Evolutionary conservation across 2,797 vertebrate species (phyloP).

Genomic region (Pseudopleuronectes americanus): DNA sequence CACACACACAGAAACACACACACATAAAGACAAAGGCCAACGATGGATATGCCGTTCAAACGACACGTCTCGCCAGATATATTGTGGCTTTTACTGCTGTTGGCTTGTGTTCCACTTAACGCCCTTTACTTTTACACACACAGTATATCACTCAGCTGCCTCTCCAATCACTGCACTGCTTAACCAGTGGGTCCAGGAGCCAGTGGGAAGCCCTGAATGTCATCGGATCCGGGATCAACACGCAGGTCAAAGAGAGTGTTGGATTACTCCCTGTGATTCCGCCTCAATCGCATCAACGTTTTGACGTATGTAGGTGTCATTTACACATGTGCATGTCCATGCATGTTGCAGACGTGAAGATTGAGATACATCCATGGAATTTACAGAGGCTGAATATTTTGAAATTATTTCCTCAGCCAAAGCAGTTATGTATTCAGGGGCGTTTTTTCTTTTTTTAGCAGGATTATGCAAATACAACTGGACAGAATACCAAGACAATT

Average conservation of each 20-base stretch:
- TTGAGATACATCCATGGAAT: no score
- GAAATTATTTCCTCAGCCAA: no score
- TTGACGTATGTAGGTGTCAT: background rate
- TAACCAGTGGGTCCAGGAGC: constrained; percentile 33
- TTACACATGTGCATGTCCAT: background rate
- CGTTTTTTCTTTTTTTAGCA: no score
- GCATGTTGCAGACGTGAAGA: background rate
- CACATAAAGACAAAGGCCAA: constrained; percentile 23
- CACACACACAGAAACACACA: constrained; percentile 22
- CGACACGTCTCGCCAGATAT: constrained; percentile 64
- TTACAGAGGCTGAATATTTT: no score
- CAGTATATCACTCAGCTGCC: constrained; percentile 76
- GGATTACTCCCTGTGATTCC: constrained; percentile 6
- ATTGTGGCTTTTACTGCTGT: constrained; percentile 76
- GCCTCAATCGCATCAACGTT: constrained; percentile 16
- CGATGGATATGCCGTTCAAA: constrained; percentile 56
- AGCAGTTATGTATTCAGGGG: no score
- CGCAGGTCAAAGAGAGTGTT: constrained; percentile 29
- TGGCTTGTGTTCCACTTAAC: constrained; percentile 76
- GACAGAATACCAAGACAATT: no score
- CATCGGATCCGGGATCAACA: constrained; percentile 37
- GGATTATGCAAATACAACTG: no score
- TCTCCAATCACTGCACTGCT: constrained; percentile 46
- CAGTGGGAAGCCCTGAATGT: constrained; percentile 31
- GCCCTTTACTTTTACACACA: constrained; percentile 75